phyloP scores from a whole-genome alignment of 92 coral and sea anemone species.

The Palythoa heliodiscus region DNA sequence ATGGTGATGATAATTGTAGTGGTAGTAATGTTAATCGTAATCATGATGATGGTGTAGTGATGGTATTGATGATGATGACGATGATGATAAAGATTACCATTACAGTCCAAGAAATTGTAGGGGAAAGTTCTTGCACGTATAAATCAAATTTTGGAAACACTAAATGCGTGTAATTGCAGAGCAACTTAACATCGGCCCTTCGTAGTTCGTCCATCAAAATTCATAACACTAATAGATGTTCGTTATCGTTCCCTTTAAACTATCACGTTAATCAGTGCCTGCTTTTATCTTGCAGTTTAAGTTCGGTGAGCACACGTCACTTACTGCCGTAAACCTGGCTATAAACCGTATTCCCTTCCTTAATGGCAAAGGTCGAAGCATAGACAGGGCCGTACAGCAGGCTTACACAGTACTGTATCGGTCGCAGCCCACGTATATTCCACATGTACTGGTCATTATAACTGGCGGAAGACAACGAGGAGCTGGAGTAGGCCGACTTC shows the following conservation, averaged over 20 bases:
- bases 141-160: too few relatives aligned
- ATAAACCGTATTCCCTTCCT: conserved; percentile 56
- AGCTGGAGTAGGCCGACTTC: conserved; percentile 57
- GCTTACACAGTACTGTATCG: conserved; percentile 62
- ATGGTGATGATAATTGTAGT: too few relatives aligned
- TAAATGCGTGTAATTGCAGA: too few relatives aligned
- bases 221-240: background rate
- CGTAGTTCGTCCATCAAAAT: background rate
- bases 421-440: conserved; percentile 78
- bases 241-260: background rate
- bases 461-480: conserved; percentile 76
- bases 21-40: too few relatives aligned
- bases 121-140: background rate
- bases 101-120: too few relatives aligned
- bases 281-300: conserved; percentile 16
- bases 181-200: too few relatives aligned
- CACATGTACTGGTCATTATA: conserved; percentile 71
- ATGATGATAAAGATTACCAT: too few relatives aligned
- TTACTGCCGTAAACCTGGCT: conserved; percentile 59
- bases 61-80: too few relatives aligned
- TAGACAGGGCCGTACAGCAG: conserved; percentile 68
- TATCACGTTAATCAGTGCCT: background rate
- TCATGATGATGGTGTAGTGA: too few relatives aligned
- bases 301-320: conserved; percentile 16
- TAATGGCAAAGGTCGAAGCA: conserved; percentile 73